Conservation (phyloP, 2,888 invertebrate genomes). For the Amblyteles armatorius region DNA sequence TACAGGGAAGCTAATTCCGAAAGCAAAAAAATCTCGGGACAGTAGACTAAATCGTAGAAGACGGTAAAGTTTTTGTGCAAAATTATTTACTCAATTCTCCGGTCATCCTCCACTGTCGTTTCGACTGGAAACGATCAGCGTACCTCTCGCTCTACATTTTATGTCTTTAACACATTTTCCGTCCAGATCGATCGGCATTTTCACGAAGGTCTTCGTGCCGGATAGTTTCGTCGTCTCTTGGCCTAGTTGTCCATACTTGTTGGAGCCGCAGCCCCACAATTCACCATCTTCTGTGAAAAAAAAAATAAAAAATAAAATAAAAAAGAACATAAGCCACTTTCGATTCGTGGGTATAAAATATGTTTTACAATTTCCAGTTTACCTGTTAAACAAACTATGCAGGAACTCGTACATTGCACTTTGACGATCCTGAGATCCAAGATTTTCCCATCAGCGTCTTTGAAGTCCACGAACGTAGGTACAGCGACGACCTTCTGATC, state of each 20-base stretch:
- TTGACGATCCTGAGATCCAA: constrained; percentile 83
- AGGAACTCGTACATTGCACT: constrained; percentile 91
- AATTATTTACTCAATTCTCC: constrained; percentile 18
- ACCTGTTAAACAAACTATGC: constrained; percentile 90
- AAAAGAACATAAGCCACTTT: not conserved
- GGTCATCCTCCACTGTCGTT: constrained; percentile 60
- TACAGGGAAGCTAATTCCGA: constrained; percentile 20
- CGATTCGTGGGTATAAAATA: not conserved
- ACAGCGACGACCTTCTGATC: constrained; percentile 84
- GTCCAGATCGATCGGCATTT: constrained; percentile 71
- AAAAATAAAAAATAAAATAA: constrained; percentile 30
- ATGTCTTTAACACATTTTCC: constrained; percentile 75
- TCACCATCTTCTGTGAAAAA: constrained; percentile 86
- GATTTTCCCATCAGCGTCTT: constrained; percentile 70
- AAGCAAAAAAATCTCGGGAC: not conserved
- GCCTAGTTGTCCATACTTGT: constrained; percentile 93
- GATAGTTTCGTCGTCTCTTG: constrained; percentile 66
- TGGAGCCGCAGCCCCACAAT: constrained; percentile 92
- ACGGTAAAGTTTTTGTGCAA: not conserved
- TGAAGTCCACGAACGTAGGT: constrained; percentile 86
- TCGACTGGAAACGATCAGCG: constrained; percentile 74
- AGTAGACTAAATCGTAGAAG: constrained; percentile 19
- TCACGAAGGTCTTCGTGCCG: constrained; percentile 74
- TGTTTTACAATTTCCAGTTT: constrained; percentile 51
- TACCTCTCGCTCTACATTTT: constrained; percentile 82